Base-by-base conservation (phyloP, 2,113 vertebrate species). In the Ranitomeya variabilis region DNA sequence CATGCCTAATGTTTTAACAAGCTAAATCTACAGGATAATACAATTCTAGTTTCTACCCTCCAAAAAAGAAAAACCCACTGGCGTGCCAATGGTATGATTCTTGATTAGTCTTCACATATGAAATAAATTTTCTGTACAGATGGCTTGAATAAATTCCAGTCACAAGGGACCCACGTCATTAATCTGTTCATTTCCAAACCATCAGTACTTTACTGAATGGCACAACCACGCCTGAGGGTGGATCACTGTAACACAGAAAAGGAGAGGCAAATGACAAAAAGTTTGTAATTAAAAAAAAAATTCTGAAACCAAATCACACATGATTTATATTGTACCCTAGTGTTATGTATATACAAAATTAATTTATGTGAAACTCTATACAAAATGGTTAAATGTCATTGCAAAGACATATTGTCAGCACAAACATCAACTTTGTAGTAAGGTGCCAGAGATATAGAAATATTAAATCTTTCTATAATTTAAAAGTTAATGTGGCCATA, bases 121-220 rank as follows among this genome's bases (percentile, higher is more conserved):
- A 57, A n/a, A 54, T 79, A 0, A 5, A 55, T 55, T 79, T 13
- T 12, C 14, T 7, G 26, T 26, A 2, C n/a, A 19, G 23, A 69
- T 13, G 5, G 12, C 12, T 12, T 54, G 23, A 59, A 19, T 80
- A 57, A 45, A n/a, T 52, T 83, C 21, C 66, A 71, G 6, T 81
- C 21, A 23, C 10, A 79, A 14, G 4, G 23, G 52, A 14, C 16
- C 14, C 45, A 51, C 0, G 26, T 55, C 19, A 8, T 18, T 55
- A 54, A 67, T 84, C 45, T 69, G 18, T 15, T 92, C 90, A 95
- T 89, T 96, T 94, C 95, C 94, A 95, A 90, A 92, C 94, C 96
- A 96, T 94, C 87, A 95, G 91, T 21, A 96, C 90, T 91, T 95
- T 96, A 90, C 93, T 94, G 90, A 95, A 96, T 51, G 93, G 90